Evolutionary conservation across 2,888 invertebrate species (phyloP).

Genomic region (Netelia virgata): DNA sequence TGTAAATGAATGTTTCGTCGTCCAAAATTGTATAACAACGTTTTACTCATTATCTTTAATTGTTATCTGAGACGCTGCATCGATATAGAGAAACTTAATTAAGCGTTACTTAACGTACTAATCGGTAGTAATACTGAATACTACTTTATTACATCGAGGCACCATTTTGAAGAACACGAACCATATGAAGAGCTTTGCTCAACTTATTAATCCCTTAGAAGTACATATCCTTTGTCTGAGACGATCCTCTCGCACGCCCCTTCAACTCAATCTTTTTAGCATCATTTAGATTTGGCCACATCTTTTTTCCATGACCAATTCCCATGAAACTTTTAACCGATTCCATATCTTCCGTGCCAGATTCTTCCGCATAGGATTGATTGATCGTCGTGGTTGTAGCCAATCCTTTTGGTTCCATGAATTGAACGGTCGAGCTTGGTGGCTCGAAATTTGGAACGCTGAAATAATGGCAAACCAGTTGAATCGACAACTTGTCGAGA

Average conservation of each 20-base stretch:
- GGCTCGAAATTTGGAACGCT: not conserved
- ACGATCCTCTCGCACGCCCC: conserved; percentile 52
- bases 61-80: not conserved
- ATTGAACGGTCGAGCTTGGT: not conserved
- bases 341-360: conserved; percentile 62
- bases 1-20: not conserved
- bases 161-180: not conserved
- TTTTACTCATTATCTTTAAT: not conserved
- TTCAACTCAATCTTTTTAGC: not conserved
- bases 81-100: not conserved
- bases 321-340: conserved; percentile 61
- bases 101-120: not conserved
- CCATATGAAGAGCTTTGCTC: conserved; percentile 6
- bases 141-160: not conserved
- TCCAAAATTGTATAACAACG: not conserved
- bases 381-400: conserved; percentile 64
- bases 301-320: conserved; percentile 66
- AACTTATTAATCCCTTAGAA: not conserved
- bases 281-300: not conserved
- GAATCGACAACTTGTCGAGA: not conserved
- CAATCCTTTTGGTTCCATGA: conserved; percentile 54
- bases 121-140: not conserved
- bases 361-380: conserved; percentile 44
- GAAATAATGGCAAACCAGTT: not conserved
- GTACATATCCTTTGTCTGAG: not conserved